Evolutionary conservation across 2,888 invertebrate species (phyloP).

Genomic region (Leptinotarsa rubiginosa): DNA sequence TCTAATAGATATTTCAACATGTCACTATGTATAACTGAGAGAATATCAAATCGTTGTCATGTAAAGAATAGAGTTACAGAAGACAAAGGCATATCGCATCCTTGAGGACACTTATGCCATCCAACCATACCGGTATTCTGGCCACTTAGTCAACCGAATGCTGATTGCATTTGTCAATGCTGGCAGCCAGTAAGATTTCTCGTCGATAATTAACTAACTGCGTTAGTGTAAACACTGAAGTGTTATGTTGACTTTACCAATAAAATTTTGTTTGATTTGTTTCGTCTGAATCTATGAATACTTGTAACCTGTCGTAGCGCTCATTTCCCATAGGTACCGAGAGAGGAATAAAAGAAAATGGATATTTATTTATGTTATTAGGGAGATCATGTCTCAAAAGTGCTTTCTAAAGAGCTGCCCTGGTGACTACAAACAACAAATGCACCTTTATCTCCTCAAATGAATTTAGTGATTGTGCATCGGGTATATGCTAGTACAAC

Average conservation of each 20-base stretch:
- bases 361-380: slow-evolving; percentile 40
- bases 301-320: slow-evolving; percentile 36
- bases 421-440: slow-evolving; percentile 1
- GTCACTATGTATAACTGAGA: no score
- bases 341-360: slow-evolving; percentile 38
- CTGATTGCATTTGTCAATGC: slow-evolving; percentile 39
- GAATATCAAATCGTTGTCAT: neutral
- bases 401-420: slow-evolving; percentile 34
- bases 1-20: no score
- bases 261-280: slow-evolving; percentile 42
- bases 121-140: slow-evolving; percentile 34
- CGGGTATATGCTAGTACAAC: slow-evolving; percentile 1
- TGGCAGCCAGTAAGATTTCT: slow-evolving; percentile 42
- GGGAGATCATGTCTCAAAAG: slow-evolving; percentile 31
- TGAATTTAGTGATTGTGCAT: slow-evolving; percentile 5
- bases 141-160: slow-evolving; percentile 45
- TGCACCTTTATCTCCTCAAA: slow-evolving; percentile 18
- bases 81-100: slow-evolving; percentile 10
- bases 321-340: slow-evolving; percentile 38
- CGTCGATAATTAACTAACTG: slow-evolving; percentile 47
- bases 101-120: slow-evolving; percentile 22
- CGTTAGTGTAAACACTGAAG: slow-evolving; percentile 43
- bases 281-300: slow-evolving; percentile 38
- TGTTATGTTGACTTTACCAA: slow-evolving; percentile 44
- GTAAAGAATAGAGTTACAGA: neutral